phyloP scores from a whole-genome alignment of 2,888 invertebrate genomes.

The Agrilus mali region DNA sequence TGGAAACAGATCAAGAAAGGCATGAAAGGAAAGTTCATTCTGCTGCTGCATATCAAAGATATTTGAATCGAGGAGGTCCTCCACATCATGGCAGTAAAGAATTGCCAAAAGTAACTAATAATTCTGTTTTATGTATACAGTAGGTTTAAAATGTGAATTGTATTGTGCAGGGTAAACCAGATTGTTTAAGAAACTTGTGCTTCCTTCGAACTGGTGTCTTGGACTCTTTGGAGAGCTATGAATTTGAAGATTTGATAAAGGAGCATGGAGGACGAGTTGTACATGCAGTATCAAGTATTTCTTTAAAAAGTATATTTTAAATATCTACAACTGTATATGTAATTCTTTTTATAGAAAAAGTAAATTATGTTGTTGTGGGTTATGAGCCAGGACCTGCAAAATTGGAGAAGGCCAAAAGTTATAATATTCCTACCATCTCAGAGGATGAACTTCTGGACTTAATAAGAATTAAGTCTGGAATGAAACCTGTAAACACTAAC shows the following conservation, averaged over 20 bases:
- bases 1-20: constrained; percentile 51
- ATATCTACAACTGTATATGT: background rate
- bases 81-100: constrained; percentile 71
- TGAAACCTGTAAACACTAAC: constrained; percentile 19
- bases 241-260: constrained; percentile 57
- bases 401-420: constrained; percentile 57
- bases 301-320: background rate
- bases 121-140: background rate
- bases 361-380: constrained; percentile 72
- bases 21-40: constrained; percentile 54
- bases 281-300: constrained; percentile 49
- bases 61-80: constrained; percentile 66
- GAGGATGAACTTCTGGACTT: constrained; percentile 77
- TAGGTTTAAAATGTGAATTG: constrained; percentile 1
- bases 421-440: constrained; percentile 58
- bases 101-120: constrained; percentile 55
- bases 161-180: constrained; percentile 47
- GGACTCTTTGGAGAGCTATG: constrained; percentile 77
- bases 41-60: constrained; percentile 59
- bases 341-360: constrained; percentile 27
- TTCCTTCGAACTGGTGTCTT: constrained; percentile 77
- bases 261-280: constrained; percentile 73
- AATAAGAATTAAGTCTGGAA: constrained; percentile 48
- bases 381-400: constrained; percentile 80
- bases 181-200: constrained; percentile 56